Conservation (phyloP, 2,797 vertebrate species). For the Sebastes aleutianus region DNA sequence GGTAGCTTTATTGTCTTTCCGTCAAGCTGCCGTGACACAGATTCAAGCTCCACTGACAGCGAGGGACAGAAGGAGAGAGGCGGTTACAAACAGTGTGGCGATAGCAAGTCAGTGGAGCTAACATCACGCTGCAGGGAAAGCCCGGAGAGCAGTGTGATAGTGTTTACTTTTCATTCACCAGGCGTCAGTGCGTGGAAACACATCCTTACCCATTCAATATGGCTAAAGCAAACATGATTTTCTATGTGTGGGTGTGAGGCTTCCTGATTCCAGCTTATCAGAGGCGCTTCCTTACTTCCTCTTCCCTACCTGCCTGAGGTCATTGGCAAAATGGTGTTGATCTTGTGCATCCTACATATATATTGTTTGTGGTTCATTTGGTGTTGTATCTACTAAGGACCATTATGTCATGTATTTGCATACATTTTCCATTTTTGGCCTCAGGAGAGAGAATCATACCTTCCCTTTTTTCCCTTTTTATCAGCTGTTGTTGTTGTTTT, state of each 20-base stretch:
- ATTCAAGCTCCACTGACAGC: constrained; percentile 19
- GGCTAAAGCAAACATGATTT: constrained; percentile 42
- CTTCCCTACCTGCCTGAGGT: constrained; percentile 8
- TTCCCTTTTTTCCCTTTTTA: not conserved
- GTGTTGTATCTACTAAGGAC: not conserved
- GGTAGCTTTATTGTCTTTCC: constrained; percentile 34
- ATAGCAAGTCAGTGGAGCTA: constrained; percentile 45
- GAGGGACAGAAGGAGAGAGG: constrained; percentile 6
- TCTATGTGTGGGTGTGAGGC: constrained; percentile 30
- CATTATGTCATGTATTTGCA: not conserved
- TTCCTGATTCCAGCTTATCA: constrained; percentile 7
- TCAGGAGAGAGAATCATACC: not conserved
- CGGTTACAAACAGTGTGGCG: constrained; percentile 7
- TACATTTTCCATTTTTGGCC: not conserved
- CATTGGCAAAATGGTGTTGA: not conserved
- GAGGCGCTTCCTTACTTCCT: constrained; percentile 22
- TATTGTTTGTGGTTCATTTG: not conserved
- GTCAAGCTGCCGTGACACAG: constrained; percentile 28
- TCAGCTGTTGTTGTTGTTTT: not conserved
- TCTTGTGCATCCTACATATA: not conserved
- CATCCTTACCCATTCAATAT: constrained; percentile 23
- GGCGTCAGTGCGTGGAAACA: constrained; percentile 4
- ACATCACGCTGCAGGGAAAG: constrained; percentile 19
- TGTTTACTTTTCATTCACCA: constrained; percentile 45
- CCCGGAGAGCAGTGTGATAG: constrained; percentile 19